phyloP scores from a whole-genome alignment of 2,888 invertebrate genomes.

The Agrilus cyanescens region DNA sequence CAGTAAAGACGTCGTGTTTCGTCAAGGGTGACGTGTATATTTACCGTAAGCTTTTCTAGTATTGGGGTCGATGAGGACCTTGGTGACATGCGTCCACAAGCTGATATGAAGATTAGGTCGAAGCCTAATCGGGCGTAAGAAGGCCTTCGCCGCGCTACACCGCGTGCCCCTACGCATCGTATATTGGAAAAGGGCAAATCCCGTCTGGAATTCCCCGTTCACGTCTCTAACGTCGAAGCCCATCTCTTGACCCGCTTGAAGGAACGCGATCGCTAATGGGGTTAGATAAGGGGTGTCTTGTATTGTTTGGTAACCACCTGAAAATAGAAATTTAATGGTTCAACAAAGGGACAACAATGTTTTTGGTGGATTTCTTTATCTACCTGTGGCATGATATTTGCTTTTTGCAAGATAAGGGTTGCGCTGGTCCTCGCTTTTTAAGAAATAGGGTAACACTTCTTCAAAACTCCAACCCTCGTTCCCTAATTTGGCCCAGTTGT shows the following conservation, averaged over 20 bases:
- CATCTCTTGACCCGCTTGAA: conserved; percentile 86
- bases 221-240: conserved; percentile 79
- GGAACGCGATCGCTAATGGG: conserved; percentile 70
- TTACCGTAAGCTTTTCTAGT: conserved; percentile 52
- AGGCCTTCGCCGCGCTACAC: conserved; percentile 77
- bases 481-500: conserved; percentile 75
- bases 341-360: neutral
- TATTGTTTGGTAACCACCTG: conserved; percentile 65
- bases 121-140: conserved; percentile 64
- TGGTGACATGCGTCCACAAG: conserved; percentile 68
- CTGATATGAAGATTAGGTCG: conserved; percentile 74
- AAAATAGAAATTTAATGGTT: conserved; percentile 18
- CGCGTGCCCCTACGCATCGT: conserved; percentile 78
- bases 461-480: conserved; percentile 83
- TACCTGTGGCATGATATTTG: conserved; percentile 61
- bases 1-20: too few relatives aligned
- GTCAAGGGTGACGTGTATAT: conserved; percentile 23
- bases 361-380: conserved; percentile 3
- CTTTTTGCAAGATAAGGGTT: conserved; percentile 76
- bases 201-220: conserved; percentile 78
- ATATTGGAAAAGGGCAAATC: conserved; percentile 75
- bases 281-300: conserved; percentile 72
- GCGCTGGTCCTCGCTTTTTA: conserved; percentile 77
- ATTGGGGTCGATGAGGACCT: conserved; percentile 53
- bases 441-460: conserved; percentile 70